Conservation (phyloP, 2,113 vertebrate genomes). For the Mungos mungo region DNA sequence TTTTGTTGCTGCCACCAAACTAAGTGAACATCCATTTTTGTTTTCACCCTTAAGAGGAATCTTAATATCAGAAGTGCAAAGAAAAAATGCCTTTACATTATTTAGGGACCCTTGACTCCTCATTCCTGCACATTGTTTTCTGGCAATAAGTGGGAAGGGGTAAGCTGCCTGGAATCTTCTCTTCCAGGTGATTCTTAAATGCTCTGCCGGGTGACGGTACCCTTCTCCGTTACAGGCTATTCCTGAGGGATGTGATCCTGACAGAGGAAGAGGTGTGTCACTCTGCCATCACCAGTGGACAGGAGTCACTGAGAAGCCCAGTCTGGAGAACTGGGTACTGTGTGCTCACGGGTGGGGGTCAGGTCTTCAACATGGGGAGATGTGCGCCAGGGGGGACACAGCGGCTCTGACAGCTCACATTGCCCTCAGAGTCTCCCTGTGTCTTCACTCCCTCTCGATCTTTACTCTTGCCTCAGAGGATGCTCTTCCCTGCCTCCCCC, state of each 20-base stretch:
- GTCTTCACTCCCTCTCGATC: not conserved
- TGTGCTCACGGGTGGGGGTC: no score
- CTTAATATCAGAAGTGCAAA: not conserved
- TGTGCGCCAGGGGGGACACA: fast-evolving
- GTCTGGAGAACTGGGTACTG: not conserved
- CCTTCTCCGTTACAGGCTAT: no score
- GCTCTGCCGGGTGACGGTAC: no score
- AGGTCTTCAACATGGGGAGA: no score
- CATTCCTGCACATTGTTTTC: not conserved
- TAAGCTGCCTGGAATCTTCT: not conserved
- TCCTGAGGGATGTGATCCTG: not conserved
- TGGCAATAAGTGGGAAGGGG: fast-evolving
- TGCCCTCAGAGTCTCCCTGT: not conserved
- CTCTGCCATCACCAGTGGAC: no score
- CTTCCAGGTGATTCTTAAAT: not conserved
- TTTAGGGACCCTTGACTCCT: no score
- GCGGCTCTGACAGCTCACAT: no score
- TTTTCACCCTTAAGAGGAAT: not conserved
- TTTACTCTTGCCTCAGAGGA: not conserved
- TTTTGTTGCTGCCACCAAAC: not conserved
- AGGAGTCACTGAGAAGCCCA: not conserved
- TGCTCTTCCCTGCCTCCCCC: not conserved
- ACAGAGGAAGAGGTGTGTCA: not conserved
- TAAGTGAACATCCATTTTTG: not conserved
- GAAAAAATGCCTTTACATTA: not conserved